These are phyloP conservation scores for Halcyon senegalensis DNA, from an alignment of 2,113 vertebrate genomes.

Conservation along the genomic window DNA sequence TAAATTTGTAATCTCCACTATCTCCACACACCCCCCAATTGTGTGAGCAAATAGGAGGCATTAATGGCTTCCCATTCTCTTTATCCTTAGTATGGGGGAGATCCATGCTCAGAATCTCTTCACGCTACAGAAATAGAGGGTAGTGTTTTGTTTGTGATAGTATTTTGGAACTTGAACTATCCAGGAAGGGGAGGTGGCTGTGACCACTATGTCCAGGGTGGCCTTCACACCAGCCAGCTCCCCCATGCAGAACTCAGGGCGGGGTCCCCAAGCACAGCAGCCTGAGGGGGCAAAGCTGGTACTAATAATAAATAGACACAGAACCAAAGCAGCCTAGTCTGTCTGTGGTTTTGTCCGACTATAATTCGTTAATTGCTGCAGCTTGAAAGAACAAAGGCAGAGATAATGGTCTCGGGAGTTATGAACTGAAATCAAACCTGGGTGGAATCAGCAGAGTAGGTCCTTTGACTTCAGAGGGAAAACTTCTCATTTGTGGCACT, in stretches of 20 bases:
- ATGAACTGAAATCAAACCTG: background rate
- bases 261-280: background rate
- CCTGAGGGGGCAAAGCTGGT: background rate
- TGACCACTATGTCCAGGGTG: background rate
- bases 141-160: rapidly evolving
- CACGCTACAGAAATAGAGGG: background rate
- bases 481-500: background rate
- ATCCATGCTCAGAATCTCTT: background rate
- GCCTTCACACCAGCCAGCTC: background rate
- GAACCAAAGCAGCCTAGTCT: background rate
- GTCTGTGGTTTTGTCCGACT: background rate
- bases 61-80: background rate
- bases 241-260: background rate
- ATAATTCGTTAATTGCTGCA: background rate
- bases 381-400: slow-evolving; percentile 3
- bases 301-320: background rate
- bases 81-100: background rate
- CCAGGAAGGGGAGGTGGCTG: rapidly evolving
- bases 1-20: background rate
- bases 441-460: background rate
- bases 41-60: background rate
- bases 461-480: background rate
- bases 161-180: background rate
- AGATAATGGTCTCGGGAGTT: background rate
- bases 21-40: background rate